Conservation (phyloP, 2,888 invertebrate species). For the Pandemis cinnamomeana region DNA sequence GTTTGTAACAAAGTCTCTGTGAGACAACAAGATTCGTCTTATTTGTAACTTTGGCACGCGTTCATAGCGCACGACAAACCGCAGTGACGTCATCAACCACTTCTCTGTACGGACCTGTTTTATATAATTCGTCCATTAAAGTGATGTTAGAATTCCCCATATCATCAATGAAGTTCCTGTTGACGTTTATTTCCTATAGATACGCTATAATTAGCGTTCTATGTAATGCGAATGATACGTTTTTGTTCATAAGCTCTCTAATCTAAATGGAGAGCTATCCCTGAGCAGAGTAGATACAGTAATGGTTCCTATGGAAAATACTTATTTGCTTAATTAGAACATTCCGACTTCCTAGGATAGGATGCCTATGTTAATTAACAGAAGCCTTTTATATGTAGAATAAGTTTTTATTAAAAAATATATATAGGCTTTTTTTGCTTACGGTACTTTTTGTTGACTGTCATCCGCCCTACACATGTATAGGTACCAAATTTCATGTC, state of each 20-base stretch:
- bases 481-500: too few species aligned
- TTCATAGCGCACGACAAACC: constrained; percentile 44
- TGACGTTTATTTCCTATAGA: constrained; percentile 6
- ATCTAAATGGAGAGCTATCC: too few species aligned
- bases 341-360: too few species aligned
- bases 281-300: background rate
- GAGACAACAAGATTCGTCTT: constrained; percentile 41
- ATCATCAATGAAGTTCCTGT: background rate
- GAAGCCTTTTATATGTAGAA: too few species aligned
- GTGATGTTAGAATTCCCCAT: background rate
- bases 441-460: too few species aligned
- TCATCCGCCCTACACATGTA: too few species aligned
- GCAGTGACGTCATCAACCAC: constrained; percentile 49
- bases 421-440: too few species aligned
- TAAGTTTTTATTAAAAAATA: too few species aligned
- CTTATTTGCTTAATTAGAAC: too few species aligned
- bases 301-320: background rate
- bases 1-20: background rate
- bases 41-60: constrained; percentile 55
- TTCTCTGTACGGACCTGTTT: background rate
- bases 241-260: background rate
- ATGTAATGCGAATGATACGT: background rate
- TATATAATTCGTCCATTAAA: background rate
- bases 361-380: too few species aligned
- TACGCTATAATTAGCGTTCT: background rate